Conservation (phyloP, 2,797 vertebrate species). For the Chelon auratus region DNA sequence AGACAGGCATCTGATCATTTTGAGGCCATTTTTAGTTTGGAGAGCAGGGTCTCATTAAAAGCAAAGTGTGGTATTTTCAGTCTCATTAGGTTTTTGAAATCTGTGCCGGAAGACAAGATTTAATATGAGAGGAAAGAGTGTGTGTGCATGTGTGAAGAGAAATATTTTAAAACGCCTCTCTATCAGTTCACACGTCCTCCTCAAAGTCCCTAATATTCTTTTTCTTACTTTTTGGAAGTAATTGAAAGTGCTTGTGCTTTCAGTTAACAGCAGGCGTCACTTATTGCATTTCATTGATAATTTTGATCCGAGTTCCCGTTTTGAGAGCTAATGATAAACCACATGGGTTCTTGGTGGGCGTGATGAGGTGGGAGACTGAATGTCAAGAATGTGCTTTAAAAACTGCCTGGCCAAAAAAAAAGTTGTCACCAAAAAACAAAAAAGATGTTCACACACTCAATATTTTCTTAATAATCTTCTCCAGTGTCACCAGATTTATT, state of each 20-base stretch:
- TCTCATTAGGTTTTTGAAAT: constrained; percentile 49
- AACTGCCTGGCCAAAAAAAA: too few species aligned
- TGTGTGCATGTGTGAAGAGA: not conserved
- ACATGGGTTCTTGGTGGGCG: not conserved
- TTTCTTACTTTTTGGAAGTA: not conserved
- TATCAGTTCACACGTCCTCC: constrained; percentile 15
- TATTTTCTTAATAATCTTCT: too few species aligned
- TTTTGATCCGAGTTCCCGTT: constrained; percentile 15
- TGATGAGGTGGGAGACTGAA: not conserved
- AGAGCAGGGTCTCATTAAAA: constrained; percentile 37
- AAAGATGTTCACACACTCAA: too few species aligned
- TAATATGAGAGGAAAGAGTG: not conserved
- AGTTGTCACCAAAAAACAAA: too few species aligned
- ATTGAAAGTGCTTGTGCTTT: constrained; percentile 10
- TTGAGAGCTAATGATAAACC: constrained; percentile 8
- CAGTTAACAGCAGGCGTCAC: constrained; percentile 26
- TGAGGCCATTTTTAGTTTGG: constrained; percentile 35
- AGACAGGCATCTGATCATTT: constrained; percentile 37
- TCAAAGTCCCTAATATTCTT: not conserved
- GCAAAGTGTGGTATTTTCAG: constrained; percentile 44
- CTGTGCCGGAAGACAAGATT: constrained; percentile 5
- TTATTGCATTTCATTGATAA: constrained; percentile 23
- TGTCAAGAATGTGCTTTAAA: not conserved
- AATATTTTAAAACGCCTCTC: constrained; percentile 24
- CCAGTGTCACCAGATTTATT: too few species aligned